A percentile compares a stretch with the other conserved stretches of the same genome.
Conservation (phyloP, 2,113 vertebrate species). For the Pituophis catenifer region DNA sequence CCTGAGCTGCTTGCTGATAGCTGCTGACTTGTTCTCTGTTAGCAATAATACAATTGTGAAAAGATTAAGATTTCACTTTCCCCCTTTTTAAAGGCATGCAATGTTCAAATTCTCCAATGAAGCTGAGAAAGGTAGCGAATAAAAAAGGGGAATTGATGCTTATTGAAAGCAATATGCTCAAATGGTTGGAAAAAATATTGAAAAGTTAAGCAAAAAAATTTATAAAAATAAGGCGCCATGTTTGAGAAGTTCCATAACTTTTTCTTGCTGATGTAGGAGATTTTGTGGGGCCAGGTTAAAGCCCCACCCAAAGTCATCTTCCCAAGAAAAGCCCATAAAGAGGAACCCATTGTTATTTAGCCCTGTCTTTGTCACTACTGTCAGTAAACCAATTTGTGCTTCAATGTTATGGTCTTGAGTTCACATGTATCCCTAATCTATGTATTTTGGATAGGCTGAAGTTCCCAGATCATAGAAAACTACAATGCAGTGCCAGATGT, state of each 20-base stretch:
- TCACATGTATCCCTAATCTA: not conserved
- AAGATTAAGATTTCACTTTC: conserved; percentile 55
- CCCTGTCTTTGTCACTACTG: not conserved
- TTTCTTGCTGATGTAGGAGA: not conserved
- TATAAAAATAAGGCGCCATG: not conserved
- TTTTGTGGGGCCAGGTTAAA: not conserved
- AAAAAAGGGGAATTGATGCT: conserved; percentile 10
- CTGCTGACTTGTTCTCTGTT: conserved; percentile 35
- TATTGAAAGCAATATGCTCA: conserved; percentile 22
- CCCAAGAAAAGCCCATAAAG: not conserved
- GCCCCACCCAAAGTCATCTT: not conserved
- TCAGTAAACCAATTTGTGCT: not conserved
- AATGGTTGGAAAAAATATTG: not conserved
- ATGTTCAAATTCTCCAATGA: conserved; percentile 37
- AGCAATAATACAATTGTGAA: conserved; percentile 47
- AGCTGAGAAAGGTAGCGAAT: conserved; percentile 35
- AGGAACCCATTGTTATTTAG: not conserved
- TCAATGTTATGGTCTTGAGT: not conserved
- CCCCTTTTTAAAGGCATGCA: conserved; percentile 44
- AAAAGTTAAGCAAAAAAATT: not conserved
- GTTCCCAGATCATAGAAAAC: not conserved
- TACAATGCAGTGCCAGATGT: not conserved
- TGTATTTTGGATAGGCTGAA: not conserved
- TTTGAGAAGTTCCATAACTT: not conserved
- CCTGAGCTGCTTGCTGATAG: conserved; percentile 49